Evolutionary conservation across 2,113 vertebrate species (phyloP), one percentile per base, ranked within the genome.

Genomic region (Probosciger aterrimus): DNA sequence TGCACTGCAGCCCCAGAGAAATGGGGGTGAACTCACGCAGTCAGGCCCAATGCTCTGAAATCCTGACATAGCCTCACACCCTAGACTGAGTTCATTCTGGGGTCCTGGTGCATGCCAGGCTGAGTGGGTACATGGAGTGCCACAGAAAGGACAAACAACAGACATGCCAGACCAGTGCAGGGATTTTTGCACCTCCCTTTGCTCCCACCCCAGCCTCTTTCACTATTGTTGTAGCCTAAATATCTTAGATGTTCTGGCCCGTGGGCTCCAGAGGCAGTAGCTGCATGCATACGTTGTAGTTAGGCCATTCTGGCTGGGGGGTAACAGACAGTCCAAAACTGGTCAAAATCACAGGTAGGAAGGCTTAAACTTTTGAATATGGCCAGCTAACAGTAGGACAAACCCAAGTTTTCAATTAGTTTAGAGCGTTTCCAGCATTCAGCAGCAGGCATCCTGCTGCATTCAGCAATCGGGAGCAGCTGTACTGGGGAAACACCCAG

Each of bases 371-470:
- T 6, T 22, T n/a, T 67, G 49, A 89, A 44, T 27, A 30, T 18
- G 55, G 59, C n/a, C 84, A 86, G 84, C 41, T 55, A 91, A 41
- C 33, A 75, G 49, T 27, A 82, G 60, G 69, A 74, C 71, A 91
- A 92, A 68, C 5, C 37, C 20, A 75, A 47, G 39, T 87, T 85
- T 94, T 82, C 0, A 0, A 62, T 82, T 39, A 84, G 25, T 44
- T 85, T 39, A 82, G 80, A 93, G 59, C 70, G 47, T 5, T 87
- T 93, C 64, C 92, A 93, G 60, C 31, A 78, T 68, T 94, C 84
- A 63, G 82, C 82, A 90, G 71, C 77, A 77, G 57, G 37, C 3
- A 0, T 44, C 67, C 85, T 75, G 74, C 92, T 93, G 77, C 78
- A 89, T 67, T 97, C 82, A 92, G 86, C 55, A 70, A 37, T 55